Conservation (phyloP, 1,140 invertebrate species). For the Listronotus bonariensis region DNA sequence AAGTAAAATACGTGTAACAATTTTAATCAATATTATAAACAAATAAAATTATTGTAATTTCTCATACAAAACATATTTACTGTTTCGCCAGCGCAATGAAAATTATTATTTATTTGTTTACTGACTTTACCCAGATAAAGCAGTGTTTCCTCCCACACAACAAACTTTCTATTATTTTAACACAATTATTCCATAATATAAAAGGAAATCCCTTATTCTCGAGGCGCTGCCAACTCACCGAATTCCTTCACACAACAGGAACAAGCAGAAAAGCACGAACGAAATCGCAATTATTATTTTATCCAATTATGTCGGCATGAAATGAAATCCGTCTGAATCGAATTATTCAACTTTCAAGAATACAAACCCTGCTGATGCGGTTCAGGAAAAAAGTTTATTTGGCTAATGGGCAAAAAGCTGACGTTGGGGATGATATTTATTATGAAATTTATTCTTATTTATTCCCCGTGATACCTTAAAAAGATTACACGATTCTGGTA, state of each 20-base stretch:
- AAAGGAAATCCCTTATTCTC: conserved; percentile 22
- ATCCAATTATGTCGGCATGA: conserved; percentile 34
- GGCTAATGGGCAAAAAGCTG: conserved; percentile 24
- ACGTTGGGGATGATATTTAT: conserved; percentile 22
- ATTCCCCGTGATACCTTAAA: conserved; percentile 12
- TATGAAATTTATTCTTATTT: conserved; percentile 22
- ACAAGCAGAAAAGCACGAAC: conserved; percentile 26
- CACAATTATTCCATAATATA: conserved; percentile 37
- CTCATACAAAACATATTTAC: no score
- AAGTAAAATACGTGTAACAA: no score
- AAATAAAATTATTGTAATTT: no score
- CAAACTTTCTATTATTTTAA: conserved; percentile 35
- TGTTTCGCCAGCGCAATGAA: no score
- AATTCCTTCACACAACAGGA: conserved; percentile 27
- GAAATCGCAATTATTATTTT: conserved; percentile 30
- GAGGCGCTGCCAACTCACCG: conserved; percentile 9
- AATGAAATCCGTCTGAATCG: conserved; percentile 34
- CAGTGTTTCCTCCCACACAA: conserved; percentile 14
- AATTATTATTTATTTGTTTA: no score
- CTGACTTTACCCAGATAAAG: neutral
- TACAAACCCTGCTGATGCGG: conserved; percentile 20
- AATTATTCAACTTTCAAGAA: conserved; percentile 36
- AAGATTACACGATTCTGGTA: neutral
- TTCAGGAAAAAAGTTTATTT: conserved; percentile 31
- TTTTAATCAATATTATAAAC: no score